Base-by-base conservation (phyloP, 2,797 vertebrate species). In the Xiphophorus birchmanni region DNA sequence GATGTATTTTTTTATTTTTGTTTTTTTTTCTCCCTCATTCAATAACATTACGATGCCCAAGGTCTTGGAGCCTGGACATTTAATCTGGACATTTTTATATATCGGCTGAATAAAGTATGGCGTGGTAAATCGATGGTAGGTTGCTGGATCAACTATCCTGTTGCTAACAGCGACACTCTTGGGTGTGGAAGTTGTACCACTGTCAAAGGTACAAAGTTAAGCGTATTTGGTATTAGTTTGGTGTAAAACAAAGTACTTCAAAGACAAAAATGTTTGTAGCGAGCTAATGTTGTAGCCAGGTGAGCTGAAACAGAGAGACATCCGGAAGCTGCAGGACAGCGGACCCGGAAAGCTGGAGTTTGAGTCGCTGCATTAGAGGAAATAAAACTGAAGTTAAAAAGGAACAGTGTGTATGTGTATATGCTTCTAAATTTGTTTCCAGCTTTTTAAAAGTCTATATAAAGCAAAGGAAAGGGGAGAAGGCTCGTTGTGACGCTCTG, bases 1-100 rank as follows among this genome's bases (percentile, higher is more conserved):
- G 45, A 15, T 47, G n/a, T 10, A 32, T 32, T 32, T 32, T 32
- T 32, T 32, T 32, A 32, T 32, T 2, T 32, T 32, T 32, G 0
- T 42, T 35, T 23, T 26, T 9, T 84, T 56, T 80, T 67, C 83
- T 75, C 40, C 13, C 80, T 52, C 42, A 15, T 78, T 89, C 83
- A 85, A 86, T 80, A 45, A 77, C 45, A 44, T 40, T 42, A 58
- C 44, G 23, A 73, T 72, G 71, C 78, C 47, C 26, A 82, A 4
- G 26, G 63, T 76, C 37, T 44, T 5, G 26, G 47, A 74, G 80
- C 82, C 80, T 83, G 88, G 80, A 87, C 86, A 74, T 88, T 86
- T 87, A 73, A 87, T 76, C 82, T 26, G 29, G 1, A 76, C 82
- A 74, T 69, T 44, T 86, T 80, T 84, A 26, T 84, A 81, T 76